These are phyloP conservation scores for Conger conger DNA, from an alignment of 2,113 vertebrate genomes.

Conservation along the genomic window DNA sequence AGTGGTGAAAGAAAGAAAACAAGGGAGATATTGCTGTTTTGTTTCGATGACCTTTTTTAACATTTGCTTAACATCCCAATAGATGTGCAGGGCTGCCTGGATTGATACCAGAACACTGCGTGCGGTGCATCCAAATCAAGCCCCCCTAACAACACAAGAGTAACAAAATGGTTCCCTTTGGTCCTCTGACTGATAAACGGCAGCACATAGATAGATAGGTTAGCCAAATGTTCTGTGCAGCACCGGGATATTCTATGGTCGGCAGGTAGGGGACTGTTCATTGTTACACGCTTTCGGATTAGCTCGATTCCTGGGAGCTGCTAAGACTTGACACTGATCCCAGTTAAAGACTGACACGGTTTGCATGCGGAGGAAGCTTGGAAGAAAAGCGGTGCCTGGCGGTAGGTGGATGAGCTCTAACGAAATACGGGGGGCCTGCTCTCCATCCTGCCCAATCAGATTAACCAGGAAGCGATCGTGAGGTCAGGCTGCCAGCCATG, in stretches of 20 bases:
- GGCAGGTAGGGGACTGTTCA: not conserved
- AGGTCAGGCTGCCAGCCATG: not conserved
- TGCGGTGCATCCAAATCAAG: not conserved
- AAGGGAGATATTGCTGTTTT: not conserved
- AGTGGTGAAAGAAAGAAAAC: not conserved
- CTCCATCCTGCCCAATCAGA: not conserved
- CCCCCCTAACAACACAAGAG: not conserved
- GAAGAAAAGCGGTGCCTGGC: not conserved
- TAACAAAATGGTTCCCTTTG: not conserved
- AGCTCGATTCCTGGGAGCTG: not conserved
- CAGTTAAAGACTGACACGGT: not conserved
- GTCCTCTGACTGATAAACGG: not conserved
- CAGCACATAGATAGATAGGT: not conserved
- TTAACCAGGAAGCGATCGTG: not conserved
- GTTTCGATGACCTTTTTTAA: not conserved
- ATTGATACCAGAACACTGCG: not conserved
- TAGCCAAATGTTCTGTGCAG: not conserved
- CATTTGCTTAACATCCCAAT: not conserved
- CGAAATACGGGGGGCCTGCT: not conserved
- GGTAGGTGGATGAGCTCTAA: not conserved
- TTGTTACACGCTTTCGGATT: not conserved
- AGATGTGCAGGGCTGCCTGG: not conserved
- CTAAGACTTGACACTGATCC: not conserved
- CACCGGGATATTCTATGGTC: not conserved
- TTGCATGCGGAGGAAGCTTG: not conserved